Evolutionary conservation across 2,888 invertebrate genomes (phyloP).

Genomic region (Lepidocyrtoides sp.): DNA sequence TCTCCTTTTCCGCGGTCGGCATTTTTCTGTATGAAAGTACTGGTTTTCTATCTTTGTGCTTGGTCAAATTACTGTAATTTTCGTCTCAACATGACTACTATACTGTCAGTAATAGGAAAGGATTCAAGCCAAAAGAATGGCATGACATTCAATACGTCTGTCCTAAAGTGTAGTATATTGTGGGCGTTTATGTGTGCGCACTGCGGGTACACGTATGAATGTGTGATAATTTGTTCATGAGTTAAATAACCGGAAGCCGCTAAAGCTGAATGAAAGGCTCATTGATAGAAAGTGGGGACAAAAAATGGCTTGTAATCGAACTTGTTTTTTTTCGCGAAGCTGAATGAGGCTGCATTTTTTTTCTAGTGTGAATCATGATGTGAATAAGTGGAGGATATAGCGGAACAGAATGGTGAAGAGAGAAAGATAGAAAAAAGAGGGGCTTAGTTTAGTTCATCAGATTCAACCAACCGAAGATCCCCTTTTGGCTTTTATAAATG

Average conservation of each 20-base stretch:
- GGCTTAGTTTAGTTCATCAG: conserved; percentile 71
- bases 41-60: conserved; percentile 61
- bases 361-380: conserved; percentile 39
- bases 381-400: conserved; percentile 6
- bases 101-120: background rate
- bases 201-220: conserved; percentile 48
- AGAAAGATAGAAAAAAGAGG: conserved; percentile 38
- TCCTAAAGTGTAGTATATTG: background rate
- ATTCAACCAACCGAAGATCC: conserved; percentile 77
- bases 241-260: conserved; percentile 79
- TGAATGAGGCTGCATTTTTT: conserved; percentile 70
- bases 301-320: conserved; percentile 77
- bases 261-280: conserved; percentile 75
- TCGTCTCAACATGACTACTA: conserved; percentile 75
- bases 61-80: conserved; percentile 78
- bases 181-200: background rate
- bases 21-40: conserved; percentile 60
- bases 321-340: conserved; percentile 50
- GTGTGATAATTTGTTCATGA: conserved; percentile 80
- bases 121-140: conserved; percentile 11
- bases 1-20: conserved; percentile 64
- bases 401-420: conserved; percentile 21
- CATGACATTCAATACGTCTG: background rate
- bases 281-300: conserved; percentile 75
- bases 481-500: conserved; percentile 78